Evolutionary conservation across 2,113 vertebrate species (phyloP).

Genomic region (cat (Felis catus)): F.catus_Fca126_mat1.0 CM031418.1:77940001-77940500

Average conservation of each 20-base stretch:
- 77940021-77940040: neutral
- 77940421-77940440: constrained; percentile 9
- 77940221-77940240: neutral
- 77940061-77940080: neutral
- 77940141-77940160: neutral
- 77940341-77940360: neutral
- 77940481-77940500: constrained; percentile 21
- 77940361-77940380: neutral
- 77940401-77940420: neutral
- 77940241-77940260: neutral
- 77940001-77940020: too few species aligned
- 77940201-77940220: neutral
- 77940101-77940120: neutral
- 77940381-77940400: neutral
- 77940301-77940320: constrained; percentile 47
- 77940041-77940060: neutral
- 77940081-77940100: neutral
- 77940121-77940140: neutral
- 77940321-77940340: neutral
- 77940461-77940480: constrained; percentile 12
- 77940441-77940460: constrained; percentile 13
- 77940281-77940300: constrained; percentile 49
- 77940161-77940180: neutral
- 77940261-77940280: neutral
- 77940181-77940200: neutral